These are phyloP conservation scores for Pseudolaguvia tuberculata DNA, from an alignment of 2,113 vertebrate species.

Conservation along the genomic window DNA sequence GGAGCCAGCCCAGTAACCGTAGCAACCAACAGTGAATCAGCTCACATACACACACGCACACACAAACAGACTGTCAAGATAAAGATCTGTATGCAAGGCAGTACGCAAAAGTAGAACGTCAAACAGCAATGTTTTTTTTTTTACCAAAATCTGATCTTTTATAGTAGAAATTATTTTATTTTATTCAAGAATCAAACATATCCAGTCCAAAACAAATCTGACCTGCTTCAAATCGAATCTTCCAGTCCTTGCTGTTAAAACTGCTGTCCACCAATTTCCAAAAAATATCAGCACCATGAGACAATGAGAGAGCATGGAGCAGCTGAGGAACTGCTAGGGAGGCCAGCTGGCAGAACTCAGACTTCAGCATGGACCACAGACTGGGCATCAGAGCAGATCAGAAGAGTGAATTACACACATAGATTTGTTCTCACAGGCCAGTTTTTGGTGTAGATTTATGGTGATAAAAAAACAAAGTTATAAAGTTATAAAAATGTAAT, in stretches of 20 bases:
- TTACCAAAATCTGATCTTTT: neutral
- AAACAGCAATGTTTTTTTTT: neutral
- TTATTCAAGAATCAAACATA: neutral
- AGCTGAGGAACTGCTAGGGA: conserved; percentile 91
- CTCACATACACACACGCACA: neutral
- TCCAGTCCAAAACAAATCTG: conserved; percentile 32
- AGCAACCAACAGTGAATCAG: conserved; percentile 47
- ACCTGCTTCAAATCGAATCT: conserved; percentile 98
- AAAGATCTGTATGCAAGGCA: neutral
- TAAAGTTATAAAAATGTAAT: neutral
- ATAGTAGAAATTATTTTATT: neutral
- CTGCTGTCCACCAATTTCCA: conserved; percentile 94
- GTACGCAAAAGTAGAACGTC: neutral
- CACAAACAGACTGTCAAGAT: neutral
- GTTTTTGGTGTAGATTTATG: neutral
- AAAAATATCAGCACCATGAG: conserved; percentile 94
- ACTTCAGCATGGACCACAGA: conserved; percentile 93
- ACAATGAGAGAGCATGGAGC: conserved; percentile 89
- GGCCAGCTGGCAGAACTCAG: conserved; percentile 94
- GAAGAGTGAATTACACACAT: conserved; percentile 18
- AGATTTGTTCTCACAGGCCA: neutral
- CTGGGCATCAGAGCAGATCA: conserved; percentile 61
- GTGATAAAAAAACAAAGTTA: neutral
- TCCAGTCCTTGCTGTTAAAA: conserved; percentile 98
- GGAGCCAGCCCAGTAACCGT: conserved; percentile 57